Evolutionary conservation across 1,140 invertebrate genomes (phyloP).

Genomic region (Zaprionus tsacasi): DNA sequence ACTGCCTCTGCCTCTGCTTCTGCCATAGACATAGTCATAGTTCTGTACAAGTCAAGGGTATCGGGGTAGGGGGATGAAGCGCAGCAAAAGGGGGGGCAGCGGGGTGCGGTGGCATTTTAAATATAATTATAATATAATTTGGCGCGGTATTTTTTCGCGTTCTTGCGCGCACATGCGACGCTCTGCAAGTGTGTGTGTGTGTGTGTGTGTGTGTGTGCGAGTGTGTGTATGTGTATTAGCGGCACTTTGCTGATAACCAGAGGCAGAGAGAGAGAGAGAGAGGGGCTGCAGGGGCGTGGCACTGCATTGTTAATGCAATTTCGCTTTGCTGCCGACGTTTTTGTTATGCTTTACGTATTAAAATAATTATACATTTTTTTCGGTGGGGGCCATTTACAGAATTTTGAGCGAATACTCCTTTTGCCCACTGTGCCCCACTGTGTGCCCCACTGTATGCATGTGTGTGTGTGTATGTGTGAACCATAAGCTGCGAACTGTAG

Average conservation of each 20-base stretch:
- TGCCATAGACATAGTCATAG: slow-evolving; percentile 40
- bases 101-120: slow-evolving; percentile 72
- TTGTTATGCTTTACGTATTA: slow-evolving; percentile 76
- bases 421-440: slow-evolving; percentile 31
- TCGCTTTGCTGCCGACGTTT: slow-evolving; percentile 65
- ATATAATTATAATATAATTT: slow-evolving; percentile 83
- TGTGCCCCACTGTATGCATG: slow-evolving; percentile 39
- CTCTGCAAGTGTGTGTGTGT: slow-evolving; percentile 38
- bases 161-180: slow-evolving; percentile 20
- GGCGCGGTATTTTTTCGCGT: slow-evolving; percentile 70
- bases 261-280: background rate
- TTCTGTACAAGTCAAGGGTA: background rate
- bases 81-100: slow-evolving; percentile 5
- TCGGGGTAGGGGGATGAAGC: background rate
- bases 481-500: slow-evolving; percentile 49
- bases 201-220: slow-evolving; percentile 34
- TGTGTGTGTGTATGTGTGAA: slow-evolving; percentile 18
- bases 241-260: slow-evolving; percentile 33
- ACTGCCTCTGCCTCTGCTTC: background rate
- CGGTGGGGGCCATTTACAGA: slow-evolving; percentile 48
- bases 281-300: background rate
- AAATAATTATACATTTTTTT: slow-evolving; percentile 80
- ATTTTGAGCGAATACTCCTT: slow-evolving; percentile 56
- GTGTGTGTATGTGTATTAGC: slow-evolving; percentile 50
- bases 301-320: slow-evolving; percentile 80